Conservation (phyloP, 2,113 vertebrate genomes). For the Ovibos moschatus region DNA sequence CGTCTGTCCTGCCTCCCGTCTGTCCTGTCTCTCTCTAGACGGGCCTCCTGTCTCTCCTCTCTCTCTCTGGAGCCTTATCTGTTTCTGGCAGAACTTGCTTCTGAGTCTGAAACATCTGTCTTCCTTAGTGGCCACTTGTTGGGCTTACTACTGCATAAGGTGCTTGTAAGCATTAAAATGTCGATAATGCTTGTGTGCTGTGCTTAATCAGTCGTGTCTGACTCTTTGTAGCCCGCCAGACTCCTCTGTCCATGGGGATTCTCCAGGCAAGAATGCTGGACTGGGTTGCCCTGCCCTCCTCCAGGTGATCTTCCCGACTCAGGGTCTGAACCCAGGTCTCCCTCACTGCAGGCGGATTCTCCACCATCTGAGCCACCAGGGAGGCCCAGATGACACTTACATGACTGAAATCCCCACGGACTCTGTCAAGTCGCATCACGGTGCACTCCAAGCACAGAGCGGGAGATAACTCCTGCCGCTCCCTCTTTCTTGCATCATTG, state of each 20-base stretch:
- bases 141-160: not conserved
- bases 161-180: not conserved
- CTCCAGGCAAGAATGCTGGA: not conserved
- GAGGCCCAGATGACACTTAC: not conserved
- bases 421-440: not conserved
- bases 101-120: not conserved
- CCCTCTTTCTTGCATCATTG: not conserved
- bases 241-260: not conserved
- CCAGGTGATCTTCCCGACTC: not conserved
- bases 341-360: not conserved
- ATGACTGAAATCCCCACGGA: not conserved
- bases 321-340: not conserved
- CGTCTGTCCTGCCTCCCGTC: no score
- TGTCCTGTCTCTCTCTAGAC: no score
- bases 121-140: not conserved
- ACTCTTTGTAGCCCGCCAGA: not conserved
- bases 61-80: not conserved
- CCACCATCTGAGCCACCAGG: not conserved
- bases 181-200: not conserved
- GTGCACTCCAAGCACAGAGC: not conserved
- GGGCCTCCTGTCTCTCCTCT: not conserved
- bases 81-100: not conserved
- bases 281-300: not conserved
- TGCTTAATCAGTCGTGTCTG: not conserved
- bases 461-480: no score